These are phyloP conservation scores for Penaeus vannamei DNA, from an alignment of 1,140 invertebrate species.

Conservation along the genomic window DNA sequence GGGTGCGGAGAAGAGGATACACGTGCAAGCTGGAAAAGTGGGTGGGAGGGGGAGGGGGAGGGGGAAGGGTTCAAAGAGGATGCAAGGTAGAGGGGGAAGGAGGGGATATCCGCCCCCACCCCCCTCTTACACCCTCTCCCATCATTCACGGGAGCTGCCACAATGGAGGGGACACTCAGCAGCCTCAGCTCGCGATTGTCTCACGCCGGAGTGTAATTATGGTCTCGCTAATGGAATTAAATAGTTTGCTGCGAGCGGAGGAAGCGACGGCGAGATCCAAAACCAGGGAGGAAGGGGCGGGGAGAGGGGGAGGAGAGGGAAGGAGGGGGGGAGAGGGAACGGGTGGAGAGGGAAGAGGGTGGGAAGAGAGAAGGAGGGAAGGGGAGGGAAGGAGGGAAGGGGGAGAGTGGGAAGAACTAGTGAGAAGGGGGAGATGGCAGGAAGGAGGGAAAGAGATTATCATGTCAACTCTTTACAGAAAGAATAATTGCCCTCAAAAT, in stretches of 20 bases:
- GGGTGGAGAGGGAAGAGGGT: too few species aligned
- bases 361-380: background rate
- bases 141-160: slow-evolving; percentile 34
- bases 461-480: too few species aligned
- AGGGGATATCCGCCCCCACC: background rate
- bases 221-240: slow-evolving; percentile 61
- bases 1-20: slow-evolving; percentile 6
- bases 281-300: background rate
- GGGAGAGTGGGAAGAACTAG: slow-evolving; percentile 1
- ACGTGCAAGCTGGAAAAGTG: slow-evolving; percentile 40
- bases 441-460: too few species aligned
- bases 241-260: slow-evolving; percentile 48
- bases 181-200: slow-evolving; percentile 59
- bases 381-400: slow-evolving; percentile 17
- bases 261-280: slow-evolving; percentile 37
- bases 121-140: too few species aligned
- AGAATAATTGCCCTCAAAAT: too few species aligned
- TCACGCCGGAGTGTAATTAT: slow-evolving; percentile 54
- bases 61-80: background rate
- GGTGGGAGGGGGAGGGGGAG: slow-evolving; percentile 12
- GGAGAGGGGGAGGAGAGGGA: background rate
- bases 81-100: slow-evolving; percentile 16
- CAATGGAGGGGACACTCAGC: slow-evolving; percentile 56
- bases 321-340: background rate
- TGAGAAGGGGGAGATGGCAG: background rate